Conservation (phyloP, 2,888 invertebrate species). For the Microctonus aethiopoides region DNA sequence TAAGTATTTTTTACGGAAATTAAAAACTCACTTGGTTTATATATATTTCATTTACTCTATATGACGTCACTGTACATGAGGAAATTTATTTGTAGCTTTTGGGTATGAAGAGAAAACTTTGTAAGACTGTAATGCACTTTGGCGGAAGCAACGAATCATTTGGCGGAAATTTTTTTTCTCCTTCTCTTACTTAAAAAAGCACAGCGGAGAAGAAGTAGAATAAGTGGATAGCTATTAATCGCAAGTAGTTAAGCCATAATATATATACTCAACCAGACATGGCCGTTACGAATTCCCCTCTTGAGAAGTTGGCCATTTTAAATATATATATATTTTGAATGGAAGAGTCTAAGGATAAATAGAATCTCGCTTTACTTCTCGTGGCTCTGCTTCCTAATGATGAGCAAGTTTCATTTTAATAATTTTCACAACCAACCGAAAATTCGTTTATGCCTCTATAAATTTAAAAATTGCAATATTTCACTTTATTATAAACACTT, state of each 20-base stretch:
- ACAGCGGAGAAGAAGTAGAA: background rate
- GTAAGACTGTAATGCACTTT: background rate
- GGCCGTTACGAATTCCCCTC: background rate
- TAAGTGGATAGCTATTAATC: slow-evolving; percentile 25
- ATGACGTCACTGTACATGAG: no score
- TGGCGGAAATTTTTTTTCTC: background rate
- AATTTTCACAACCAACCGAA: no score
- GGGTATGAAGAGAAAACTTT: background rate
- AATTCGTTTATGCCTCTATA: no score
- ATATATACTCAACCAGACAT: slow-evolving; percentile 12
- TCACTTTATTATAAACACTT: no score
- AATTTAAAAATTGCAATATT: no score
- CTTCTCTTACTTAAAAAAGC: background rate
- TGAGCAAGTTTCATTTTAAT: no score
- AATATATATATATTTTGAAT: background rate
- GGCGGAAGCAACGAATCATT: slow-evolving; percentile 5
- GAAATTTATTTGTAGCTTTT: background rate
- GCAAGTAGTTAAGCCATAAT: slow-evolving; percentile 9
- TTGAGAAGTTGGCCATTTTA: background rate
- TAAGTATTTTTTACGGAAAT: no score
- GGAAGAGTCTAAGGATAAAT: background rate
- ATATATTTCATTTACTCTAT: no score
- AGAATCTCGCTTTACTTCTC: background rate
- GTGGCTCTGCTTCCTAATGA: no score
- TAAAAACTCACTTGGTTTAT: no score